Evolutionary conservation across 2,113 vertebrate species (phyloP).

Genomic region (Gymnorhina tibicen): DNA sequence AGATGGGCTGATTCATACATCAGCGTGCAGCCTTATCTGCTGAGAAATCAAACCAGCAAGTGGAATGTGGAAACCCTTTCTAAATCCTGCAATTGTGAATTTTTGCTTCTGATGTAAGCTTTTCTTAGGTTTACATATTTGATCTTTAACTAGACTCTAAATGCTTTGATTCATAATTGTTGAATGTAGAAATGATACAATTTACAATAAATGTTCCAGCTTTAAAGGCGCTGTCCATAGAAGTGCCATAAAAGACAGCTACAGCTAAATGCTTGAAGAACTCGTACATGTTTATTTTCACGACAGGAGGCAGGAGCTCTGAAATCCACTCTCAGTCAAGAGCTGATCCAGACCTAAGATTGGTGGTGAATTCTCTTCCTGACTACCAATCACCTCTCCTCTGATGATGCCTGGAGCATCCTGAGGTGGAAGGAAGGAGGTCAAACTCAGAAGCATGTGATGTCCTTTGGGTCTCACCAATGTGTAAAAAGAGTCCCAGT

Average conservation of each 20-base stretch:
- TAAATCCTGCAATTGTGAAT: neutral
- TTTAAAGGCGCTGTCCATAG: neutral
- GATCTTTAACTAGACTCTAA: neutral
- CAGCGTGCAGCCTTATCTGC: neutral
- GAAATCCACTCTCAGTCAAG: neutral
- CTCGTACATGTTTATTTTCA: neutral
- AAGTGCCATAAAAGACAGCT: neutral
- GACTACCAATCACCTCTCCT: neutral
- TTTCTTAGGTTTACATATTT: neutral
- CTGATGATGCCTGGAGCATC: neutral
- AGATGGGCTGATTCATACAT: constrained; percentile 15
- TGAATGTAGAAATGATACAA: neutral
- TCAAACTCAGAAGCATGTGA: neutral
- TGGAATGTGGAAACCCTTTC: neutral
- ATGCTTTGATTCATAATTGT: neutral
- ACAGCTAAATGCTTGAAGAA: neutral
- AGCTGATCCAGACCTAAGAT: neutral
- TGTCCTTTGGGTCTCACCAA: neutral
- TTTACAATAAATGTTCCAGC: neutral
- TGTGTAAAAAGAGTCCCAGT: neutral
- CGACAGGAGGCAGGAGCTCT: neutral
- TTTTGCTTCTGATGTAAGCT: neutral
- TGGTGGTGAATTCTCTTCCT: neutral
- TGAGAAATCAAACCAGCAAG: constrained; percentile 31
- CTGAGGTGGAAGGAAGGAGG: neutral